phyloP scores from a whole-genome alignment of 2,797 vertebrate species.

The Pangasius sanitwongsei region DNA sequence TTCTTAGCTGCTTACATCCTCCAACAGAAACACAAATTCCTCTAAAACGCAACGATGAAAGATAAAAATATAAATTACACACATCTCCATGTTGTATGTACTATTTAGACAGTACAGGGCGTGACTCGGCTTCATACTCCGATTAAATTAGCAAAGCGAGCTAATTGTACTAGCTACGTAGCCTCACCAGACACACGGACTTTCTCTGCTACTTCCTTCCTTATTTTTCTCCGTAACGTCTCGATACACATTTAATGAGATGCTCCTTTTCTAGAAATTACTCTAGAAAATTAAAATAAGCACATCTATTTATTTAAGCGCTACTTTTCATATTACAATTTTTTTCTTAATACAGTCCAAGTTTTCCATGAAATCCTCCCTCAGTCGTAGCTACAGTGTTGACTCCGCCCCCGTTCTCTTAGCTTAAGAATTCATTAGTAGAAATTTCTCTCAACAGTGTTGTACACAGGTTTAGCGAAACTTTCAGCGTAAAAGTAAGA shows the following conservation, averaged over 20 bases:
- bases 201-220: background rate
- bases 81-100: background rate
- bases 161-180: background rate
- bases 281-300: background rate
- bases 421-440: background rate
- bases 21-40: background rate
- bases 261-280: background rate
- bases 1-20: background rate
- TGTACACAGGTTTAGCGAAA: background rate
- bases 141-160: background rate
- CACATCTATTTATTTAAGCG: background rate
- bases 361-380: background rate
- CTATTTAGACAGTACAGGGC: background rate
- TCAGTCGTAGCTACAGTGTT: background rate
- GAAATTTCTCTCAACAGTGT: background rate
- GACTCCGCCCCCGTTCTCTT: background rate
- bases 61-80: background rate
- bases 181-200: background rate
- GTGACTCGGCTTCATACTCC: background rate
- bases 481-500: background rate
- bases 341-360: too few species aligned
- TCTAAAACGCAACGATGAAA: background rate
- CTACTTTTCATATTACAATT: background rate
- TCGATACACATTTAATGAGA: background rate
- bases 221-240: background rate